Conservation (phyloP, 2,888 invertebrate species). For the Atherix ibis region DNA sequence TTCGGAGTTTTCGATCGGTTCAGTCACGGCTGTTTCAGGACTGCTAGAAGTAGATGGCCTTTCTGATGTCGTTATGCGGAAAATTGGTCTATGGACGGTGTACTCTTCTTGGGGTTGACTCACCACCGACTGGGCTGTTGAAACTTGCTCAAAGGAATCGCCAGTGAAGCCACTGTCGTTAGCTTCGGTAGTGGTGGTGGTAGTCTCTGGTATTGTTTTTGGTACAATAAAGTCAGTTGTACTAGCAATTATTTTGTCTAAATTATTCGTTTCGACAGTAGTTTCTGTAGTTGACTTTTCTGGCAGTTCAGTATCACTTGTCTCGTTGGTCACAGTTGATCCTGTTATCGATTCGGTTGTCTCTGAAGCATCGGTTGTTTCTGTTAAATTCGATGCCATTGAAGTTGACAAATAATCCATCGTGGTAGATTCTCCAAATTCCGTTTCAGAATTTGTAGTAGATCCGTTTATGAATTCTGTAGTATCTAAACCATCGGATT, state of each 20-base stretch:
- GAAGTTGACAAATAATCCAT: no score
- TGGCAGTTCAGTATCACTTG: no score
- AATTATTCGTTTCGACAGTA: conserved; percentile 23
- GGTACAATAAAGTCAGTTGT: no score
- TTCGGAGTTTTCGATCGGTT: conserved; percentile 12
- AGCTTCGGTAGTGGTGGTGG: conserved; percentile 16
- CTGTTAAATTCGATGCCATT: conserved; percentile 6
- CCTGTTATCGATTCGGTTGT: conserved; percentile 10
- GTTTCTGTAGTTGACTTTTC: conserved; percentile 19
- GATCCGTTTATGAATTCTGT: no score
- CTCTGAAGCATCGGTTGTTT: conserved; percentile 9
- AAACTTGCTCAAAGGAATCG: neutral
- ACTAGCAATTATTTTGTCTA: conserved; percentile 16
- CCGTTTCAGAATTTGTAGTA: neutral
- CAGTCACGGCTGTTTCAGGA: conserved; percentile 6
- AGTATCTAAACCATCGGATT: no score
- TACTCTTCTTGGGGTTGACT: neutral
- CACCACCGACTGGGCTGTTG: neutral
- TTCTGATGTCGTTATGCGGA: neutral
- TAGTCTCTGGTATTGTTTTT: conserved; percentile 17
- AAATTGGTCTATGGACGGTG: neutral
- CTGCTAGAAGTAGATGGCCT: neutral
- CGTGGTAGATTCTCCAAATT: no score
- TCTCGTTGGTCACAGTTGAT: conserved; percentile 10
- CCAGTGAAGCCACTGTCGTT: conserved; percentile 11